Base-by-base conservation (phyloP, 2,113 vertebrate genomes). In the Macrotus californicus region DNA sequence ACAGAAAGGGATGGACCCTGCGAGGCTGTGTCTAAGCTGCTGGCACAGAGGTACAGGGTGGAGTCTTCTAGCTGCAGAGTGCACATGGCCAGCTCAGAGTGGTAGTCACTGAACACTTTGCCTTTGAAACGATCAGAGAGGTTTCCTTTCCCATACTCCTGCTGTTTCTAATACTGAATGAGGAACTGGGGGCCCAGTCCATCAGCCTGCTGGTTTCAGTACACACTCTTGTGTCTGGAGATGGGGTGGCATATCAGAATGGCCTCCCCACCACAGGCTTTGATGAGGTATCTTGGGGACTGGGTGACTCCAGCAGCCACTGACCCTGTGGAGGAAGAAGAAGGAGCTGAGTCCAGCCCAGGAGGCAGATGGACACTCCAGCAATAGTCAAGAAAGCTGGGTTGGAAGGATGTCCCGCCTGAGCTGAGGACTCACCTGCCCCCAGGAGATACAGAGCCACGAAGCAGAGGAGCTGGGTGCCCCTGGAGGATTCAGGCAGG, bases 191-290 rank as follows among this genome's bases (percentile, higher is more conserved):
- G 94, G 6, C 59, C 70, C 22, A 84, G 82, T 0, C 64, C 94
- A 1, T 2, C 19, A 34, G 6, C 7, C 48, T 95, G 77, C 59
- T 93, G 77, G 54, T 94, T 94, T 92, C 95, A 97, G 69, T 1
- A 24, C 70, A 96, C 82, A 34, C 0, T 31, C 0, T 0, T 10
- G 46, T 98, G 93, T 50, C 93, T 92, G 10, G 96, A 41, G 7
- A 59, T 13, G 3, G 77, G 92, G 2, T 11, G 21, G 41, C 79
- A 94, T 52, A 41, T 46, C 67, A 94, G 87, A 39, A 11, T 2
- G 0, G 31, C 43, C 3, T 16, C 13, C 39, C 2, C 69, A 34
- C 26, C 70, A 11, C 29, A 14, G 5, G 11, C 70, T 91, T 19
- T 91, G 83, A 95, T 85, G 11, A 90, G 39, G 2, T 91, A 26